Conservation (phyloP, 2,113 vertebrate genomes). For the Symphodus melops region DNA sequence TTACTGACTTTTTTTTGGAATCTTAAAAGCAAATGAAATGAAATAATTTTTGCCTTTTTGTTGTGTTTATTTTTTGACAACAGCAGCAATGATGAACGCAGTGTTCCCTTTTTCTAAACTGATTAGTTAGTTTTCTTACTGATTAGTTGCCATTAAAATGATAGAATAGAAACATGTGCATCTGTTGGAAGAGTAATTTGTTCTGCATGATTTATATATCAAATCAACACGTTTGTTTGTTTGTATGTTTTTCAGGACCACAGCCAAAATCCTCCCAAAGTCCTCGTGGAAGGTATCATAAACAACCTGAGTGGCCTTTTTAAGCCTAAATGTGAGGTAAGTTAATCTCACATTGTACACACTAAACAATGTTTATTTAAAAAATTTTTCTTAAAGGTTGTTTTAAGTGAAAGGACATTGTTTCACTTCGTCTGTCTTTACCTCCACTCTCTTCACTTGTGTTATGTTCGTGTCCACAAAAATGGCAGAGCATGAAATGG, state of each 20-base stretch:
- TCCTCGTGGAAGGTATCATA: slow-evolving; percentile 85
- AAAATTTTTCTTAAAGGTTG: neutral
- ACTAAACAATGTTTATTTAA: neutral
- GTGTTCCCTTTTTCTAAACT: no score
- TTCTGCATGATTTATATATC: no score
- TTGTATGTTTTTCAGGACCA: slow-evolving; percentile 75
- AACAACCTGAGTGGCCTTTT: slow-evolving; percentile 90
- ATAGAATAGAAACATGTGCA: no score
- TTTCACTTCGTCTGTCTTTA: neutral
- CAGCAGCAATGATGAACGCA: no score
- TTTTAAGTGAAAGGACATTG: slow-evolving; percentile 1
- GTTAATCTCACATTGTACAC: neutral
- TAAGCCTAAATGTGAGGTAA: slow-evolving; percentile 87
- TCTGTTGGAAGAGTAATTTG: no score
- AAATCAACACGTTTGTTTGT: no score
- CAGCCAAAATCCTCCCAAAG: slow-evolving; percentile 70
- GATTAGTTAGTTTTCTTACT: no score
- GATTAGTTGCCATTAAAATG: no score
- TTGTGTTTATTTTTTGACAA: no score
- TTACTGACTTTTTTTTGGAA: no score
- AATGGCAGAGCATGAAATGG: slow-evolving; percentile 20
- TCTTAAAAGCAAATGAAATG: no score
- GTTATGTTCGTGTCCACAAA: slow-evolving; percentile 11
- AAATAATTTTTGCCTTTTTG: no score
- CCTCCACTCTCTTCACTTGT: neutral